A percentile compares a stretch with the other conserved stretches of the same genome.
phyloP scores from a whole-genome alignment of 35 echinoderm and acorn worm species.

The Holothuria glaberrima region DNA sequence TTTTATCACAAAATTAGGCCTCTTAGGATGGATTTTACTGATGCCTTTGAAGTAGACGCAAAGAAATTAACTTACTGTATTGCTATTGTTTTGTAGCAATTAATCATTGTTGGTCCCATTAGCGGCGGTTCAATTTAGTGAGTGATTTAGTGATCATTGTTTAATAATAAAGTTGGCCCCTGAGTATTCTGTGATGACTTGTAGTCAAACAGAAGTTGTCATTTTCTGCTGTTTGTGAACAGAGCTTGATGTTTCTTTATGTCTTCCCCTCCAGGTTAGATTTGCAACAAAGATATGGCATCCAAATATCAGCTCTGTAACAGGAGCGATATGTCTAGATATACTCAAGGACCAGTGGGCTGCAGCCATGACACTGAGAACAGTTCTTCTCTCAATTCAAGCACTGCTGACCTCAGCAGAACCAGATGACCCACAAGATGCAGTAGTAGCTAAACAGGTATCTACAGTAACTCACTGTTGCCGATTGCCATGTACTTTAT shows the following conservation, averaged over 20 bases:
- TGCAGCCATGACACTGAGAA: slow-evolving; percentile 98
- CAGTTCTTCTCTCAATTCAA: slow-evolving; percentile 97
- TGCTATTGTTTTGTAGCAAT: too few relatives aligned
- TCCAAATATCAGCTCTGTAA: slow-evolving; percentile 97
- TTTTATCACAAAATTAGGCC: too few relatives aligned
- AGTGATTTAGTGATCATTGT: too few relatives aligned
- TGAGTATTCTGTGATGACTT: too few relatives aligned
- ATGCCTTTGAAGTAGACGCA: too few relatives aligned
- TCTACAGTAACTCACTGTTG: not conserved
- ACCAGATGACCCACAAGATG: slow-evolving; percentile 99
- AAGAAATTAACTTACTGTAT: too few relatives aligned
- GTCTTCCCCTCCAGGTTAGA: slow-evolving; percentile 61
- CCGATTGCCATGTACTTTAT: too few relatives aligned
- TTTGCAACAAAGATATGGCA: slow-evolving; percentile 98
- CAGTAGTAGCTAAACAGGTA: slow-evolving; percentile 98
- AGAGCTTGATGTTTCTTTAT: not conserved
- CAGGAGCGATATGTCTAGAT: slow-evolving; percentile 96
- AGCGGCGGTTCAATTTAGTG: too few relatives aligned
- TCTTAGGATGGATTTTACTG: too few relatives aligned
- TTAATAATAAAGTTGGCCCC: too few relatives aligned
- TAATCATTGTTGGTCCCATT: too few relatives aligned
- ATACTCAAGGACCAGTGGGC: slow-evolving; percentile 99
- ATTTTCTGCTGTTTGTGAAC: not conserved
- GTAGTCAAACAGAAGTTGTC: too few relatives aligned
- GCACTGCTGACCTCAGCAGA: slow-evolving; percentile 86